Percentiles rank a stretch among this genome's conserved stretches.
Conservation (phyloP, 2,888 invertebrate species). For the Drosophila nr. perissopoda region DNA sequence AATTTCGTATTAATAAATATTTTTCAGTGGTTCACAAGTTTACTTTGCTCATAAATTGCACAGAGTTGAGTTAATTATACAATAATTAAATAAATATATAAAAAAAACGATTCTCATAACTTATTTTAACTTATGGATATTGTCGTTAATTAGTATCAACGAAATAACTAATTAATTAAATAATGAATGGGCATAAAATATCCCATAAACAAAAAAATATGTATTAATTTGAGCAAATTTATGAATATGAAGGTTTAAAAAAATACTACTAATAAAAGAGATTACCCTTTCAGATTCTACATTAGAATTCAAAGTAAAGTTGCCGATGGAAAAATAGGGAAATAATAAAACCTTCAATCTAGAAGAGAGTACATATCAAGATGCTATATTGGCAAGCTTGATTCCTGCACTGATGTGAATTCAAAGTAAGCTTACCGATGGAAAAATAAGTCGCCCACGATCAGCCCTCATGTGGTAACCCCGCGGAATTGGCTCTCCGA, state of each 20-base stretch:
- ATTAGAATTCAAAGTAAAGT: conserved; percentile 11
- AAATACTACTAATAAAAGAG: neutral
- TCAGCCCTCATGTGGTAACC: conserved; percentile 24
- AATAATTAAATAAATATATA: neutral
- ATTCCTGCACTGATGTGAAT: neutral
- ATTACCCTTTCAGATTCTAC: neutral
- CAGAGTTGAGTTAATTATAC: neutral
- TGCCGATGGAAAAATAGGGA: conserved; percentile 1
- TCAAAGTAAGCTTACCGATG: conserved; percentile 16
- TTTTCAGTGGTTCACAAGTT: neutral
- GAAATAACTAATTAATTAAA: neutral
- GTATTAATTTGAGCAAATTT: neutral
- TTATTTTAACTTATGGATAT: neutral
- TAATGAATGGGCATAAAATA: neutral
- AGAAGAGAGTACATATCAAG: neutral
- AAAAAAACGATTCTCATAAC: neutral
- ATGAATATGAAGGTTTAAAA: neutral
- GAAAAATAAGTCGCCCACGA: conserved; percentile 43
- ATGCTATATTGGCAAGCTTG: conserved; percentile 8
- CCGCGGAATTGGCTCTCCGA: conserved; percentile 21
- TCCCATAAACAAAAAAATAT: neutral
- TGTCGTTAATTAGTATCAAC: neutral
- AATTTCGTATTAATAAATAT: neutral
- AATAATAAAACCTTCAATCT: neutral
- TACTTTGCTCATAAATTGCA: neutral